A percentile compares a stretch with the other conserved stretches of the same genome.
These are phyloP conservation scores for Galerucella calmariensis DNA, from an alignment of 2,888 invertebrate species.

Conservation along the genomic window DNA sequence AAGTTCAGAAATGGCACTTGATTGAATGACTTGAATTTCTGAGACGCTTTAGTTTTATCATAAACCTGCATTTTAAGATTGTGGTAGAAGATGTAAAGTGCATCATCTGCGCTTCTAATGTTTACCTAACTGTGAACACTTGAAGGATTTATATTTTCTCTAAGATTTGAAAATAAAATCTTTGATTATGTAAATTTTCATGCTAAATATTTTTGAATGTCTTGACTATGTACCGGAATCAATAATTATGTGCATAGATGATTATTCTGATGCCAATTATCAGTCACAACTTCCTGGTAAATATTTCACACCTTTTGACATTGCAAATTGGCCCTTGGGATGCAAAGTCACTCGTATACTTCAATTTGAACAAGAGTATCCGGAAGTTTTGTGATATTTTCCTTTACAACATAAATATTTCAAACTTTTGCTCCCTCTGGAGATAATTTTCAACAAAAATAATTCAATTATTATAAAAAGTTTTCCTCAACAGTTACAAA, in stretches of 20 bases:
- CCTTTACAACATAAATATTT: neutral
- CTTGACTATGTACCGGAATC: neutral
- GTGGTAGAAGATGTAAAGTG: no score
- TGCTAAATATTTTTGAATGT: neutral
- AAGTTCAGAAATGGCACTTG: no score
- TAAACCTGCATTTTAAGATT: neutral
- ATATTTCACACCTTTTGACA: slow-evolving; percentile 1
- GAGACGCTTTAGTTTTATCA: neutral
- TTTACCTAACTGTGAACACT: no score
- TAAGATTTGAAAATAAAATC: no score
- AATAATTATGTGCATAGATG: neutral
- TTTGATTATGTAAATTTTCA: no score
- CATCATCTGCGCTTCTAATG: no score
- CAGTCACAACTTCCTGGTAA: neutral
- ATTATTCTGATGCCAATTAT: slow-evolving; percentile 2
- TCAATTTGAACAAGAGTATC: slow-evolving; percentile 4
- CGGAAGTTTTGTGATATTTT: slow-evolving; percentile 15
- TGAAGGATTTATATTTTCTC: no score
- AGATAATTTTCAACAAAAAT: no score
- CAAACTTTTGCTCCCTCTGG: neutral
- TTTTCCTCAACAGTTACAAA: no score
- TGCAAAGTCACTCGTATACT: slow-evolving; percentile 4
- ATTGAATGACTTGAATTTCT: neutral
- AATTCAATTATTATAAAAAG: no score
- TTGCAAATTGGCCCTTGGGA: slow-evolving; percentile 7